A percentile compares a stretch with the other conserved stretches of the same genome.
Conservation (phyloP, 2,888 invertebrate genomes). For the Acanthosepion esculentum region DNA sequence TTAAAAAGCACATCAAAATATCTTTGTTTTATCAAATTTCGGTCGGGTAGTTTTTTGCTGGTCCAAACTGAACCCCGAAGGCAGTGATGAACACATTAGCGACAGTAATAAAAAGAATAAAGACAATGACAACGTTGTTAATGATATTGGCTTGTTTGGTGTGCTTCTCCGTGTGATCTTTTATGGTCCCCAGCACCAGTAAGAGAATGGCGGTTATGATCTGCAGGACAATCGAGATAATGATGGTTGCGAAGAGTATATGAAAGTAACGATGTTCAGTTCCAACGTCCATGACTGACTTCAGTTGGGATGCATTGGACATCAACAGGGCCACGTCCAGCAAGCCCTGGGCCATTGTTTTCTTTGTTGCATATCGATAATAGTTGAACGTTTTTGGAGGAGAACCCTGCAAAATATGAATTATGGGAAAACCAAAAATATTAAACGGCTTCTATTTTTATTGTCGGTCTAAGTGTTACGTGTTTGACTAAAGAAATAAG, state of each 20-base stretch:
- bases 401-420: neutral
- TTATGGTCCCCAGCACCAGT: slow-evolving; percentile 58
- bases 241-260: slow-evolving; percentile 53
- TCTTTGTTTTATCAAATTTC: neutral
- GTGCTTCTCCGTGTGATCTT: slow-evolving; percentile 52
- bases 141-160: slow-evolving; percentile 52
- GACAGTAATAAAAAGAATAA: slow-evolving; percentile 56
- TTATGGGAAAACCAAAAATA: neutral
- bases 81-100: slow-evolving; percentile 58
- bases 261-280: slow-evolving; percentile 53
- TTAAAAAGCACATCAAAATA: neutral
- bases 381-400: slow-evolving; percentile 34
- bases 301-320: slow-evolving; percentile 66
- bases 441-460: no score
- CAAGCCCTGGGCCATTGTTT: slow-evolving; percentile 65
- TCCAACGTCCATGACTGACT: slow-evolving; percentile 57
- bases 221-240: slow-evolving; percentile 55
- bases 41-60: neutral
- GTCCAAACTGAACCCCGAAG: slow-evolving; percentile 54
- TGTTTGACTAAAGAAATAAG: no score
- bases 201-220: slow-evolving; percentile 57
- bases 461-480: no score
- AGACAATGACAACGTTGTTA: slow-evolving; percentile 54
- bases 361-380: slow-evolving; percentile 59
- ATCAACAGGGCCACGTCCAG: slow-evolving; percentile 63